Percentiles rank a stretch among this genome's conserved stretches.
These are phyloP conservation scores for Pogonognathellus flavescens DNA, from an alignment of 1,140 invertebrate genomes.

Conservation along the genomic window DNA sequence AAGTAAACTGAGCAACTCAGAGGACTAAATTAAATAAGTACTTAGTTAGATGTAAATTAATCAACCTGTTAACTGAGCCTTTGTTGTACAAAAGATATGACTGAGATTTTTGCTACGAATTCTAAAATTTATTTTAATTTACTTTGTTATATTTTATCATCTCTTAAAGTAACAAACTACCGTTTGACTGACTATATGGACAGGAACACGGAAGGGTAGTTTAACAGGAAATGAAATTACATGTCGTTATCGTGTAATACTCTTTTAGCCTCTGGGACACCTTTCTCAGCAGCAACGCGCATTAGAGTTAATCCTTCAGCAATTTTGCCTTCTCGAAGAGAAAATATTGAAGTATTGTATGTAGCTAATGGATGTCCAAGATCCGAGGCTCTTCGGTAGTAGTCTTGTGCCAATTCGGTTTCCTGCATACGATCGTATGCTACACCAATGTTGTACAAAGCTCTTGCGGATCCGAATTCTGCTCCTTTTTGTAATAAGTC, in stretches of 20 bases:
- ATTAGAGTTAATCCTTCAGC: slow-evolving; percentile 56
- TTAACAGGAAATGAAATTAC: not conserved
- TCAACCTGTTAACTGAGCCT: no score
- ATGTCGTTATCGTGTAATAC: slow-evolving; percentile 33
- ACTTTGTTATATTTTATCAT: no score
- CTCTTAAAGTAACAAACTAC: no score
- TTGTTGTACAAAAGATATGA: no score
- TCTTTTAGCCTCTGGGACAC: slow-evolving; percentile 61
- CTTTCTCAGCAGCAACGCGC: slow-evolving; percentile 59
- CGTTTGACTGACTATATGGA: no score
- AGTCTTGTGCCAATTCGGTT: slow-evolving; percentile 55
- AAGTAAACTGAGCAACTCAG: no score
- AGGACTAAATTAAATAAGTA: no score
- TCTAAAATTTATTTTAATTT: no score
- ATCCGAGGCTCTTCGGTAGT: slow-evolving; percentile 58
- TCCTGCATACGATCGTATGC: slow-evolving; percentile 63
- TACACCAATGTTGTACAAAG: slow-evolving; percentile 65
- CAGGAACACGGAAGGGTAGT: not conserved
- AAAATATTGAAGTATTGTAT: slow-evolving; percentile 61
- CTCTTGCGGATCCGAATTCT: slow-evolving; percentile 60
- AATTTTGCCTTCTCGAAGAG: slow-evolving; percentile 52
- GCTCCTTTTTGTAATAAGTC: slow-evolving; percentile 62
- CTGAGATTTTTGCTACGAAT: not conserved
- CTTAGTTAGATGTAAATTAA: no score
- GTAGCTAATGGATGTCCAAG: slow-evolving; percentile 63